phyloP scores from a whole-genome alignment of 2,113 vertebrate species.

The Hipposideros armiger region DNA sequence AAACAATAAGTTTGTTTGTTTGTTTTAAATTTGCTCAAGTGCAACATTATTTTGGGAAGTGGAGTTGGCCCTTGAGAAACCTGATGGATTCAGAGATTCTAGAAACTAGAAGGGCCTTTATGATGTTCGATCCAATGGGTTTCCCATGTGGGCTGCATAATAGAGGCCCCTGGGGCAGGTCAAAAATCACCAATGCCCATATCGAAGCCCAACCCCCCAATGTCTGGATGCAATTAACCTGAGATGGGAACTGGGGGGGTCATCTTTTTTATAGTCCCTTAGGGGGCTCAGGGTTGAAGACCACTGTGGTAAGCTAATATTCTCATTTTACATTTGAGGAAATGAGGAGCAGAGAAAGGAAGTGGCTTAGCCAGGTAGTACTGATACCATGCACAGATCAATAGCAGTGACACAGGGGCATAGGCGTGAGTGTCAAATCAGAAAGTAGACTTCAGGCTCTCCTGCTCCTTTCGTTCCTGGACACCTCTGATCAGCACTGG shows the following conservation, averaged over 20 bases:
- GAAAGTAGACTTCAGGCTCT: neutral
- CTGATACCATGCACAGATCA: neutral
- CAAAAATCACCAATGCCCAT: neutral
- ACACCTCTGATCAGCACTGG: neutral
- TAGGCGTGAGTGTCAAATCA: neutral
- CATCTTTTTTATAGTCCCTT: neutral
- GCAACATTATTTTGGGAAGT: neutral
- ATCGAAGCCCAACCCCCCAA: no score
- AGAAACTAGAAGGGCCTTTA: neutral
- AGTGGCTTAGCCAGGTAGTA: neutral
- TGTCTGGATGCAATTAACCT: neutral
- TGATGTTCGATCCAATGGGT: neutral
- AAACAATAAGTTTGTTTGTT: no score
- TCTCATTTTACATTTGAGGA: neutral
- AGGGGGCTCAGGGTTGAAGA: neutral
- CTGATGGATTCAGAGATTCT: neutral
- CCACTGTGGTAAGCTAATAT: neutral
- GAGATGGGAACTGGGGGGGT: neutral
- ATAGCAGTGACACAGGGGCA: rapidly evolving
- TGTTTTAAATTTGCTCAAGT: neutral
- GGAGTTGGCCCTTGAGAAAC: neutral
- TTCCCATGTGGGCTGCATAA: neutral
- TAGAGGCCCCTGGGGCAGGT: neutral
- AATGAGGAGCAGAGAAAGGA: neutral
- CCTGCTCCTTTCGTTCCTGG: neutral